Conservation (phyloP, 2,888 invertebrate species). For the Gastrophysa polygoni region DNA sequence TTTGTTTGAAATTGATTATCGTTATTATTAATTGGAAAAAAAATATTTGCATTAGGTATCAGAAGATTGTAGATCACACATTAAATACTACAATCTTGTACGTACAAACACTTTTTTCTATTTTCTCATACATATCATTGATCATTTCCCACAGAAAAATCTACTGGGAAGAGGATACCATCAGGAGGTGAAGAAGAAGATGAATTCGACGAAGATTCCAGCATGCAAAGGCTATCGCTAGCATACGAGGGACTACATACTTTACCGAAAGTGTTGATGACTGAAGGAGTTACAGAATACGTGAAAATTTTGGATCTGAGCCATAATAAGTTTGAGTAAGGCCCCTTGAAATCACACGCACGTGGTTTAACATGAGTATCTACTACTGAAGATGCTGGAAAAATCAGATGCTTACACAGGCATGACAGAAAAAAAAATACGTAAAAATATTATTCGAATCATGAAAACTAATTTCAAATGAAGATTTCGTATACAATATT, state of each 20-base stretch:
- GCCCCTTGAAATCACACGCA: conserved; percentile 26
- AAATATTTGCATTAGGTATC: too few relatives aligned
- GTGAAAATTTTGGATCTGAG: conserved; percentile 73
- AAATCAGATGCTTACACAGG: too few relatives aligned
- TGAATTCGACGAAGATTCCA: conserved; percentile 56
- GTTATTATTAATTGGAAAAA: too few relatives aligned
- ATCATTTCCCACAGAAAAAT: conserved; percentile 13
- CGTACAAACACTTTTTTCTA: too few relatives aligned
- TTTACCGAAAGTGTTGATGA: conserved; percentile 68
- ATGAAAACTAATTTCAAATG: too few relatives aligned
- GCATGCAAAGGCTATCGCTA: conserved; percentile 66
- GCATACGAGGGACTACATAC: conserved; percentile 72
- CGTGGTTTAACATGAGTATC: neutral
- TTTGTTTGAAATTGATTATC: too few relatives aligned
- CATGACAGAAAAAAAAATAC: too few relatives aligned
- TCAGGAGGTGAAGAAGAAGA: conserved; percentile 1
- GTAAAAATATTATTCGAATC: too few relatives aligned
- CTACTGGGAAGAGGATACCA: neutral
- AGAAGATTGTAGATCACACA: too few relatives aligned
- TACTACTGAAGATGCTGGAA: too few relatives aligned
- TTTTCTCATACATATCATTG: neutral
- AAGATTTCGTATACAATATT: too few relatives aligned
- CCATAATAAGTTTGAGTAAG: conserved; percentile 74
- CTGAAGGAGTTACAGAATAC: conserved; percentile 66
- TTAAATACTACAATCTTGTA: too few relatives aligned